phyloP scores from a whole-genome alignment of 1,140 invertebrate species.

The Batillaria attramentaria region DNA sequence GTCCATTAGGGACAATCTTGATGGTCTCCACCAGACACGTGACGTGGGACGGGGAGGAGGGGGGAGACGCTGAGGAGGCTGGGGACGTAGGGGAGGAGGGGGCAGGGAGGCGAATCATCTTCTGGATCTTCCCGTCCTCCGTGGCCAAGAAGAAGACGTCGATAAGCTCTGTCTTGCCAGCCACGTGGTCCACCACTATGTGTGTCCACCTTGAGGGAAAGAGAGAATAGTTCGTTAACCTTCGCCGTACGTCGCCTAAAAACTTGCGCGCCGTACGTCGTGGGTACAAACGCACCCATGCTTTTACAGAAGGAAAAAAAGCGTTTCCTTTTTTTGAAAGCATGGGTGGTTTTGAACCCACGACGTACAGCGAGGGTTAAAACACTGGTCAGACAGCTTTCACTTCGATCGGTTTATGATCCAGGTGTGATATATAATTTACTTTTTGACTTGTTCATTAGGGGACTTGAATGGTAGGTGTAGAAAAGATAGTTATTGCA shows the following conservation, averaged over 20 bases:
- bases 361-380: no score
- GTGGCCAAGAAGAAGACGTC: conserved; percentile 81
- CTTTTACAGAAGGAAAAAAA: not conserved
- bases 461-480: no score
- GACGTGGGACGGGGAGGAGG: conserved; percentile 69
- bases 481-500: no score
- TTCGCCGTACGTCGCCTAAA: no score
- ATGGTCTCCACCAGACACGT: conserved; percentile 91
- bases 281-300: no score
- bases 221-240: conserved; percentile 16
- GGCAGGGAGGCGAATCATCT: conserved; percentile 83
- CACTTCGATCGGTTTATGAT: no score
- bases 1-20: conserved; percentile 77
- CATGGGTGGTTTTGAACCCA: not conserved
- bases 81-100: conserved; percentile 74
- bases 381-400: no score
- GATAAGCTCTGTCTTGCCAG: conserved; percentile 77
- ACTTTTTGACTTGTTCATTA: no score
- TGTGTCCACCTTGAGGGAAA: conserved; percentile 77
- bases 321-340: no score
- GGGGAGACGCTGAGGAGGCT: conserved; percentile 76
- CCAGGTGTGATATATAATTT: no score
- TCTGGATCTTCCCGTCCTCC: conserved; percentile 82
- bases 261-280: no score
- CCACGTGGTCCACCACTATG: conserved; percentile 84